Conservation (phyloP, 2,888 invertebrate genomes). For the Eilema sororculum region DNA sequence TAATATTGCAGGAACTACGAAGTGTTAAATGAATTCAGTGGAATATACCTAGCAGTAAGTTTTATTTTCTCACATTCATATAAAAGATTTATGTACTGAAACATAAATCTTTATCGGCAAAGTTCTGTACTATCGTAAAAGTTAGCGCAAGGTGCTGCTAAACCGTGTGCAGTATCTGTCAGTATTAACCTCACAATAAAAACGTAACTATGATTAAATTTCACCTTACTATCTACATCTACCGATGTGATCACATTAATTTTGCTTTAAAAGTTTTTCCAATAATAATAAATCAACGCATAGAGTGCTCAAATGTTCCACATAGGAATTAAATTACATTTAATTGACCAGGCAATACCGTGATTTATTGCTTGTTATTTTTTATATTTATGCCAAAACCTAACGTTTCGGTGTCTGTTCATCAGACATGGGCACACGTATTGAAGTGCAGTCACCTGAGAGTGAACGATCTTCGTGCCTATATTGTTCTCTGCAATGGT, state of each 20-base stretch:
- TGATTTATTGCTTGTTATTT: neutral
- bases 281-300: neutral
- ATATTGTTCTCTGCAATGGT: neutral
- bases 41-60: neutral
- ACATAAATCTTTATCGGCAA: neutral
- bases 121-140: neutral
- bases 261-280: neutral
- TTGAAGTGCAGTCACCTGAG: too few relatives aligned
- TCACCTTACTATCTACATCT: neutral
- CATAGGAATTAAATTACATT: neutral
- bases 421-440: neutral
- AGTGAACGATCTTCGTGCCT: neutral
- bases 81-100: constrained; percentile 4
- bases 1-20: neutral
- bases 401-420: neutral
- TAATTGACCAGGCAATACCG: neutral
- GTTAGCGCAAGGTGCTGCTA: neutral
- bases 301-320: neutral
- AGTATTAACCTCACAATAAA: neutral
- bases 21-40: constrained; percentile 1
- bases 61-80: neutral
- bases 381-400: neutral
- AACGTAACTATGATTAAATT: neutral
- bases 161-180: neutral
- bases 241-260: neutral